Percentiles rank a stretch among this genome's conserved stretches.
phyloP scores from a whole-genome alignment of 1,140 invertebrate genomes.

The Euborellia annulipes region DNA sequence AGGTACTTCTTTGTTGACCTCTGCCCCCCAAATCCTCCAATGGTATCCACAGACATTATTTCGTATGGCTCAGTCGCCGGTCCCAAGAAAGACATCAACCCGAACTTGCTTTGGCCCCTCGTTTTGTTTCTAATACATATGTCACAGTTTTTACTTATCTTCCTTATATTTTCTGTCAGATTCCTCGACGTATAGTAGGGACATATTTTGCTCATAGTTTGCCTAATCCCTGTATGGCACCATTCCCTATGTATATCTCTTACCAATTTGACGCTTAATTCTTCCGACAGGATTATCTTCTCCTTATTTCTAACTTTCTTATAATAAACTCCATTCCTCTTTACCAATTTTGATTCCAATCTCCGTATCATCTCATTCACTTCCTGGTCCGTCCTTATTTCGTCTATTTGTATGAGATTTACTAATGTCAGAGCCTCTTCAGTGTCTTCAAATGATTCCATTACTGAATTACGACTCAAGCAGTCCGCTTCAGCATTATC shows the following conservation, averaged over 20 bases:
- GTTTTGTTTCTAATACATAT: constrained; percentile 15
- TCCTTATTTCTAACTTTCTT: constrained; percentile 14
- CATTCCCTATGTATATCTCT: constrained; percentile 14
- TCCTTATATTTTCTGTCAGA: constrained; percentile 6
- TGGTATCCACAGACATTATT: constrained; percentile 25
- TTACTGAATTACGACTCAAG: constrained; percentile 16
- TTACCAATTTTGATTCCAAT: background rate
- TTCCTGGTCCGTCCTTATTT: constrained; percentile 13
- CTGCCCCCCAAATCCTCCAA: constrained; percentile 20
- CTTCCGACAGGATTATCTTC: constrained; percentile 13
- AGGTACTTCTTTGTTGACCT: constrained; percentile 22
- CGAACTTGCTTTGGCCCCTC: constrained; percentile 9
- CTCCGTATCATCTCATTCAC: constrained; percentile 7
- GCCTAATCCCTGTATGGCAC: constrained; percentile 15
- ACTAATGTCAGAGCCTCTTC: constrained; percentile 14
- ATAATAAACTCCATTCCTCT: constrained; percentile 6
- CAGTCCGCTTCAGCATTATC: constrained; percentile 16
- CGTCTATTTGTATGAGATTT: constrained; percentile 11
- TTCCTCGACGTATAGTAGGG: constrained; percentile 13
- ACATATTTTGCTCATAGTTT: constrained; percentile 14
- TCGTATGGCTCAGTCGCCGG: constrained; percentile 18
- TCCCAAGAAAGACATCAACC: constrained; percentile 15
- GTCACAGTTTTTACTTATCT: constrained; percentile 9
- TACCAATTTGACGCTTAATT: constrained; percentile 14
- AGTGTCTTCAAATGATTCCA: constrained; percentile 13